Conservation (phyloP, 2,113 vertebrate species). For the Onychostoma macrolepis region DNA sequence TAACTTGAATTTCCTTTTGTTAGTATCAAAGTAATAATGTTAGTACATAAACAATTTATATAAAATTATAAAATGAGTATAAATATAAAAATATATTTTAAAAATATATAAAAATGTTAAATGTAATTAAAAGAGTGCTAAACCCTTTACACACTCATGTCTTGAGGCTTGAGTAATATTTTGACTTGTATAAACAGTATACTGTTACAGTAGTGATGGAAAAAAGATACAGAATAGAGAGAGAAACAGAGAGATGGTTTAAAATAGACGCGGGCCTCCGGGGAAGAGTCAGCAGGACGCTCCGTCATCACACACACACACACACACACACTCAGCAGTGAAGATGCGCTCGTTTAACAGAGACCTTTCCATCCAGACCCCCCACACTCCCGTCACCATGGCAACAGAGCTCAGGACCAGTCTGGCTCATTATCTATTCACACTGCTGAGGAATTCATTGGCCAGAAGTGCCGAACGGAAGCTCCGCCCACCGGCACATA, state of each 20-base stretch:
- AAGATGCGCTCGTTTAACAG: constrained; percentile 35
- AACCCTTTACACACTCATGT: background rate
- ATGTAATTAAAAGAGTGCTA: background rate
- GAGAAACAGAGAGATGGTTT: constrained; percentile 6
- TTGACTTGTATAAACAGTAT: background rate
- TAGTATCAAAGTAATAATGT: background rate
- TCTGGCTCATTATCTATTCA: constrained; percentile 46
- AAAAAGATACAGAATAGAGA: background rate
- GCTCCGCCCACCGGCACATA: constrained; percentile 33
- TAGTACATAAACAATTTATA: background rate
- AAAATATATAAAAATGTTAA: background rate
- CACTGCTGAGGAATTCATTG: constrained; percentile 37
- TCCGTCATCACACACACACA: constrained; percentile 28
- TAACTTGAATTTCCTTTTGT: background rate
- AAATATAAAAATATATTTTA: background rate
- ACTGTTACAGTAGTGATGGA: background rate
- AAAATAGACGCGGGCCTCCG: constrained; percentile 9
- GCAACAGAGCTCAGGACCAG: constrained; percentile 47
- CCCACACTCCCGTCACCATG: constrained; percentile 31
- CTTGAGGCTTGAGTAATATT: background rate
- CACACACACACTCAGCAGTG: constrained; percentile 29
- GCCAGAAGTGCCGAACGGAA: constrained; percentile 10
- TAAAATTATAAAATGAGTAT: background rate
- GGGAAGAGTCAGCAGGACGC: background rate
- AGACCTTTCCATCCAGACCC: constrained; percentile 46